Conservation (phyloP, 2,113 vertebrate species). For the Gymnorhina tibicen region DNA sequence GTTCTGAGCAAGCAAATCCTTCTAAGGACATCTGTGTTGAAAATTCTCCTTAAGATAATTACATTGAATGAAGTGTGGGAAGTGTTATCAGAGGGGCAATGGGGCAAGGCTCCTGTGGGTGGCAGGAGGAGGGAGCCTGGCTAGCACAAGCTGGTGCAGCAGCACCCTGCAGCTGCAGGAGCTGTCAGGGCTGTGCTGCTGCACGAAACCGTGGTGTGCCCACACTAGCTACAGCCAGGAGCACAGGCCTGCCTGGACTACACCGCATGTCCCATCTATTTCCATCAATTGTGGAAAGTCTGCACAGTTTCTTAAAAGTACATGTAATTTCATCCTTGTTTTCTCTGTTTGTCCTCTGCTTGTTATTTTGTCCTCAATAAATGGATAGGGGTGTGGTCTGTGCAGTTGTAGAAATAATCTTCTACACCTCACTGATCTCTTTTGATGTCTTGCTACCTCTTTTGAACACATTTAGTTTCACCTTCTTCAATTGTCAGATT, state of each 20-base stretch:
- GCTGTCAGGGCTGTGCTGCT: not conserved
- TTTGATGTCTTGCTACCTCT: not conserved
- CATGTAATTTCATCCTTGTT: not conserved
- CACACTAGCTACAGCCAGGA: not conserved
- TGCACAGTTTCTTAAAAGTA: not conserved
- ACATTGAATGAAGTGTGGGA: not conserved
- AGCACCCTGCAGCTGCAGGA: not conserved
- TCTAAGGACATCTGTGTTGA: not conserved
- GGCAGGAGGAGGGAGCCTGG: not conserved
- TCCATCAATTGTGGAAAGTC: not conserved
- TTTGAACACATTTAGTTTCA: not conserved
- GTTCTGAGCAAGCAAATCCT: not conserved
- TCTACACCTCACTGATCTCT: not conserved
- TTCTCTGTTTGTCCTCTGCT: not conserved
- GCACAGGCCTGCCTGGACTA: no score
- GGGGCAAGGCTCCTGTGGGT: not conserved
- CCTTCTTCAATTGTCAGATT: not conserved
- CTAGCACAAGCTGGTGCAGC: accelerated
- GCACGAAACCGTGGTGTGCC: accelerated
- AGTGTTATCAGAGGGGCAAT: not conserved
- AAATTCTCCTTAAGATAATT: not conserved
- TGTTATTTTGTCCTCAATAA: not conserved
- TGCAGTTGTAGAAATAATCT: not conserved
- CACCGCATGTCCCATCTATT: not conserved
- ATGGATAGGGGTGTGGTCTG: not conserved